Evolutionary conservation across 2,797 vertebrate species (phyloP), one percentile per base, ranked within the genome.

Genomic region (Malurus splendens): DNA sequence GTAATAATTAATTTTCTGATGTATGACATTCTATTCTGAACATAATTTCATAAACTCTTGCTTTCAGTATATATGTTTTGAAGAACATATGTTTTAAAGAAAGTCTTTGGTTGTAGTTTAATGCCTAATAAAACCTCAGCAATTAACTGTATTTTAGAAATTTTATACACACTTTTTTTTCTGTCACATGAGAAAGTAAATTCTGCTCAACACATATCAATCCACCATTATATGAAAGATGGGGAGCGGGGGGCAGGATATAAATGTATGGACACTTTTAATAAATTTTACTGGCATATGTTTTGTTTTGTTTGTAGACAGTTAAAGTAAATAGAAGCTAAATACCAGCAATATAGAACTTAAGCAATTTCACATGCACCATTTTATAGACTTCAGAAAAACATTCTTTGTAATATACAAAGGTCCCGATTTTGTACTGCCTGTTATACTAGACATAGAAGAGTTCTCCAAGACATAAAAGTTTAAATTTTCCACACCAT

Each of bases 161-260:
- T 39, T 47, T 62, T 72, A 32, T 55, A 51, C 9, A 57, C 2
- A 22, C 6, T 55, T 59, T 56, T 12, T 10, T 10, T 72, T 72
- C 14, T 57, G 7, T 39, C 33, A 42, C 0, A 2, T 33, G 14
- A 55, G 22, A 70, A 73, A 39, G 5, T 13, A 38, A 81, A 42
- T 4, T 22, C 27, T 22, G 50, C 6, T 67, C 22, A 74, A 57
- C 7, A 47, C 7, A 18, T 50, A 45, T 3, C 7, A 2, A 50
- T 42, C 15, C 39, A 28, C 5, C 4, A 4, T 27, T 45, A 6
- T 30, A 27, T 45, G 24, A 85, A 56, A 28, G 18, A 41, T 57
- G 16, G 22, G 17, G 41, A 41, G 12, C 5, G 0, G 4, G 18
- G 3, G 2, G 4, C 12, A 12, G 12, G 8, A 45, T 4, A 44